A percentile compares a stretch with the other conserved stretches of the same genome.
phyloP scores from a whole-genome alignment of 2,888 invertebrate genomes.

The Apoda limacodes region DNA sequence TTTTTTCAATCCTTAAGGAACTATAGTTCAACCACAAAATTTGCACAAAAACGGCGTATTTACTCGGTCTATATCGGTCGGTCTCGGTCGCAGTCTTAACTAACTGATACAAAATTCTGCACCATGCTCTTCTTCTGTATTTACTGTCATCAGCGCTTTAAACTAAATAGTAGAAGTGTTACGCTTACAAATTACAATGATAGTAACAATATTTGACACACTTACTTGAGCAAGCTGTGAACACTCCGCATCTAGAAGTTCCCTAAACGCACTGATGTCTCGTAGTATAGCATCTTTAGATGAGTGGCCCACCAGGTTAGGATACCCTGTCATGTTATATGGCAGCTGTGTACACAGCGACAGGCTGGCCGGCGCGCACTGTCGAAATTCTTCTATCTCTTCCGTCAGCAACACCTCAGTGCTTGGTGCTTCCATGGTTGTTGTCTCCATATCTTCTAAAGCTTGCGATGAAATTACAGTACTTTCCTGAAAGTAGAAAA shows the following conservation, averaged over 20 bases:
- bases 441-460: constrained; percentile 47
- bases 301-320: constrained; percentile 80
- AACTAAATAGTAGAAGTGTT: too few relatives aligned
- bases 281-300: constrained; percentile 72
- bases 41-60: too few relatives aligned
- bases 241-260: constrained; percentile 91
- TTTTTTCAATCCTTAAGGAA: too few relatives aligned
- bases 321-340: constrained; percentile 86
- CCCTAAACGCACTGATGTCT: constrained; percentile 85
- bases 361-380: constrained; percentile 76
- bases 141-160: too few relatives aligned
- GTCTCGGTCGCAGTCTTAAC: too few relatives aligned
- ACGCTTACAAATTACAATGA: too few relatives aligned
- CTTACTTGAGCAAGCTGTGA: constrained; percentile 81
- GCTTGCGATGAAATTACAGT: constrained; percentile 57
- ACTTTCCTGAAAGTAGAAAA: constrained; percentile 42
- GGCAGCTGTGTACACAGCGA: constrained; percentile 77
- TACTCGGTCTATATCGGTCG: too few relatives aligned
- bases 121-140: too few relatives aligned
- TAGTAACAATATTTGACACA: too few relatives aligned
- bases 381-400: constrained; percentile 71
- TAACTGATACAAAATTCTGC: too few relatives aligned
- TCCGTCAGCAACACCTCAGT: constrained; percentile 45
- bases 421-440: constrained; percentile 43
- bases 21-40: too few relatives aligned